Percentiles rank a stretch among this genome's conserved stretches.
phyloP scores from a whole-genome alignment of 2,113 vertebrate species.

The Micromys minutus region DNA sequence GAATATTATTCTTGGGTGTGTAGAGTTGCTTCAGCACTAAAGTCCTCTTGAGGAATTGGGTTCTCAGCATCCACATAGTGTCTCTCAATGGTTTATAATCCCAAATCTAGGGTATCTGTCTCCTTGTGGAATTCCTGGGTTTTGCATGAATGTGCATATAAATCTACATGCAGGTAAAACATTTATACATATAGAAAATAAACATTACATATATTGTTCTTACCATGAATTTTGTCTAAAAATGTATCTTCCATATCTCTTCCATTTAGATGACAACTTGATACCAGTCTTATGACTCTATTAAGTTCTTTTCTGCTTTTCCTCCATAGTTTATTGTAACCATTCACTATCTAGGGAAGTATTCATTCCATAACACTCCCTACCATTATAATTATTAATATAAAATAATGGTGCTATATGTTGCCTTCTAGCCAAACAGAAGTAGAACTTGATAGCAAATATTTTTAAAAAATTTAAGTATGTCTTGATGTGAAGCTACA shows the following conservation, averaged over 20 bases:
- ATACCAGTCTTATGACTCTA: conserved; percentile 57
- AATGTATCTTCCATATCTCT: conserved; percentile 44
- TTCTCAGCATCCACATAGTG: not conserved
- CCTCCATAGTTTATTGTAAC: not conserved
- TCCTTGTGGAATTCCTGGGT: not conserved
- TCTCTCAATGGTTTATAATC: not conserved
- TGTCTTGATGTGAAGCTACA: conserved; percentile 22
- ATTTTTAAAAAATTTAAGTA: conserved; percentile 41
- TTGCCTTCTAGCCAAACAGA: conserved; percentile 19
- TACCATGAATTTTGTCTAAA: conserved; percentile 62
- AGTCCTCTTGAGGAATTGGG: not conserved
- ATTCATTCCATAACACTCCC: conserved; percentile 48
- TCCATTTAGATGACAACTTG: conserved; percentile 66
- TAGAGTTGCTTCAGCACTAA: not conserved
- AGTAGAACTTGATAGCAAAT: conserved; percentile 44
- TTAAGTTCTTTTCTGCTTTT: conserved; percentile 16
- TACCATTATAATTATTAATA: conserved; percentile 61
- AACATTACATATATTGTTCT: conserved; percentile 18
- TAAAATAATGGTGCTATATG: not conserved
- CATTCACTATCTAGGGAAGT: not conserved
- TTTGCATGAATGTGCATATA: not conserved
- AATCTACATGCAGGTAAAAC: not conserved
- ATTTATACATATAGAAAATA: not conserved
- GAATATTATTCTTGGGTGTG: conserved; percentile 62
- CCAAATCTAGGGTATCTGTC: not conserved